phyloP scores from a whole-genome alignment of 2,797 vertebrate species.

The Notoglanidium macrostoma region DNA sequence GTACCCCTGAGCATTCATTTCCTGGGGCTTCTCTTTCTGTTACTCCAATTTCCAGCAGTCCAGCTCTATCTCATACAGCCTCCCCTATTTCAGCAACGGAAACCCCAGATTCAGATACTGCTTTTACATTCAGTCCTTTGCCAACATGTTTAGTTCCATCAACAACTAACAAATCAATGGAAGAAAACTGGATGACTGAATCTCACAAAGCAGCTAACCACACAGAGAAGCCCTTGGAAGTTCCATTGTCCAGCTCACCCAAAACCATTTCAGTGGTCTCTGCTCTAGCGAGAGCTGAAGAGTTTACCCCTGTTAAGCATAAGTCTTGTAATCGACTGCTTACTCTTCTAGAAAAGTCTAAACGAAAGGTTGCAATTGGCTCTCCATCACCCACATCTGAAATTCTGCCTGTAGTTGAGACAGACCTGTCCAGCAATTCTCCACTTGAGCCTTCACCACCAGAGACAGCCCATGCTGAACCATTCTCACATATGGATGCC shows the following conservation, averaged over 20 bases:
- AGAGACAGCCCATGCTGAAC: conserved; percentile 19
- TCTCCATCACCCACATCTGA: conserved; percentile 7
- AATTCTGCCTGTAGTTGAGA: conserved; percentile 18
- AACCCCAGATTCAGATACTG: conserved; percentile 38
- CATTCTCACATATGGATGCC: conserved; percentile 34
- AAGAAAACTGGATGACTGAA: conserved; percentile 10
- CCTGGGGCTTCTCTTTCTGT: not conserved
- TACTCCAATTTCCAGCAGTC: conserved; percentile 29
- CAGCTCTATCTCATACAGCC: conserved; percentile 26
- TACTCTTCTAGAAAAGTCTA: conserved; percentile 71
- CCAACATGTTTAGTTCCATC: not conserved
- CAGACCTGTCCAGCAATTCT: conserved; percentile 28
- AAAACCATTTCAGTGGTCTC: conserved; percentile 57
- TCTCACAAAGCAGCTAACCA: not conserved
- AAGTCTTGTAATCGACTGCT: conserved; percentile 67
- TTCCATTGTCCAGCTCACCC: conserved; percentile 5
- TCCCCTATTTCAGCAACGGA: conserved; percentile 21
- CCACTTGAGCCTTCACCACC: conserved; percentile 50
- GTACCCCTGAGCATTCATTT: conserved; percentile 5
- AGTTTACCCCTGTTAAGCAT: conserved; percentile 61
- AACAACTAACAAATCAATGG: not conserved
- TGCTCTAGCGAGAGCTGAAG: conserved; percentile 67
- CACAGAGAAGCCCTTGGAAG: not conserved
- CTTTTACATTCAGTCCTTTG: not conserved
- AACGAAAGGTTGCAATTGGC: conserved; percentile 63